These are phyloP conservation scores for Cercopithecus petaurista DNA, from an alignment of 2,797 vertebrate species.

Conservation along the genomic window DNA sequence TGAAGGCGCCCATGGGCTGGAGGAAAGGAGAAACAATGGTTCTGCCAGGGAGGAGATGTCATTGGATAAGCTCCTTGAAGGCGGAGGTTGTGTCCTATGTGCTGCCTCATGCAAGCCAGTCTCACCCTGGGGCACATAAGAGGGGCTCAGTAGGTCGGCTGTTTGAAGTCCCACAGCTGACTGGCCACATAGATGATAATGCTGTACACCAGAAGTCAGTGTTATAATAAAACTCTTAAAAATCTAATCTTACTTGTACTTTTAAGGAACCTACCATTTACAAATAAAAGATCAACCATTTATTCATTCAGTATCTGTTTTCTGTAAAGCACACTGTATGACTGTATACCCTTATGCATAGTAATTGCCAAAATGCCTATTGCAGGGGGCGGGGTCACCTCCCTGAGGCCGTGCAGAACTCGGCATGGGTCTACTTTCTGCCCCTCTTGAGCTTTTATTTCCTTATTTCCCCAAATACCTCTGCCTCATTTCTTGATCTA, in stretches of 20 bases:
- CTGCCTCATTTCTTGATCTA: not conserved
- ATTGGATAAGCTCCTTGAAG: not conserved
- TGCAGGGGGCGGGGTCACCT: not conserved
- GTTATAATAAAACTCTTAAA: not conserved
- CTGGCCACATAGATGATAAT: not conserved
- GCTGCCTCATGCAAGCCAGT: not conserved
- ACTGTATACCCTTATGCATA: not conserved
- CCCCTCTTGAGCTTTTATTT: not conserved
- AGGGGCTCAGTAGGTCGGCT: not conserved
- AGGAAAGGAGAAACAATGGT: not conserved
- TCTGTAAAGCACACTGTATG: not conserved
- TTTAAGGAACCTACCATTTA: not conserved
- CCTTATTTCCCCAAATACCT: too few species aligned
- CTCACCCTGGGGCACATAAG: not conserved
- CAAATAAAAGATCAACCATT: not conserved
- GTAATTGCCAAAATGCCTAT: not conserved
- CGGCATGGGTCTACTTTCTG: not conserved
- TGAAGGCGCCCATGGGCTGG: not conserved
- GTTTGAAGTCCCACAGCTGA: not conserved
- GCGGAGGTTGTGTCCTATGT: not conserved
- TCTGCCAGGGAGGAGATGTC: not conserved
- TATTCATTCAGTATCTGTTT: not conserved
- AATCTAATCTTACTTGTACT: not conserved
- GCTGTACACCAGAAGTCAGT: not conserved
- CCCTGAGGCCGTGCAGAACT: not conserved